These are phyloP conservation scores for Ophion costatus DNA, from an alignment of 2,888 invertebrate genomes.

Conservation along the genomic window DNA sequence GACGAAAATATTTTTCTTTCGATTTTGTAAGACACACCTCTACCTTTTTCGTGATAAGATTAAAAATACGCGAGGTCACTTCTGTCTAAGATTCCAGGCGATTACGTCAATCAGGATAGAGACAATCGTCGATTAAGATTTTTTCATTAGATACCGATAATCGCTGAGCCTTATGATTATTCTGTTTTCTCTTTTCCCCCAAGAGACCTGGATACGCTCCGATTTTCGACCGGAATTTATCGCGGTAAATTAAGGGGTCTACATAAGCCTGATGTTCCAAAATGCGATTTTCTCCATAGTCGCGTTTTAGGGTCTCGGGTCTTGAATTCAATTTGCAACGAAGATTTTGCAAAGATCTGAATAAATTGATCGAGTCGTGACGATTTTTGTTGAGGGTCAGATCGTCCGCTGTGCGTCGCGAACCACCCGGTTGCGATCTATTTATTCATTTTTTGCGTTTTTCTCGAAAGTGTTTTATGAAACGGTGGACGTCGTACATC, in stretches of 20 bases:
- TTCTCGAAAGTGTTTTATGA: no score
- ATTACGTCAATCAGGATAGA: not conserved
- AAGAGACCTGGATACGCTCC: not conserved
- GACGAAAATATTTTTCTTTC: not conserved
- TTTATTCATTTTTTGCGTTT: no score
- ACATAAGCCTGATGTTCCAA: not conserved
- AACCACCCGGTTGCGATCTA: no score
- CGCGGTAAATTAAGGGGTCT: not conserved
- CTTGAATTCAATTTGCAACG: not conserved
- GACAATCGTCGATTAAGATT: not conserved
- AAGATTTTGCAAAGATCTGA: not conserved
- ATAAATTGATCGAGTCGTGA: not conserved
- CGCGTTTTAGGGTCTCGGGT: not conserved
- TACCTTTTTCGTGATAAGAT: constrained; percentile 24
- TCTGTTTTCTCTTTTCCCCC: not conserved
- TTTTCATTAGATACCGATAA: not conserved
- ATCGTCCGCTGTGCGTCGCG: no score
- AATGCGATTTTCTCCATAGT: not conserved
- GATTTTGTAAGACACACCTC: not conserved
- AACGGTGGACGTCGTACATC: no score
- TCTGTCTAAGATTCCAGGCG: not conserved
- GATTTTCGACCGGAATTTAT: not conserved
- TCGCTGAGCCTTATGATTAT: not conserved
- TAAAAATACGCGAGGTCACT: not conserved
- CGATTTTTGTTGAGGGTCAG: no score